Evolutionary conservation across 2,888 invertebrate genomes (phyloP), one percentile per base, ranked within the genome.

Genomic region (Magallana nippona): DNA sequence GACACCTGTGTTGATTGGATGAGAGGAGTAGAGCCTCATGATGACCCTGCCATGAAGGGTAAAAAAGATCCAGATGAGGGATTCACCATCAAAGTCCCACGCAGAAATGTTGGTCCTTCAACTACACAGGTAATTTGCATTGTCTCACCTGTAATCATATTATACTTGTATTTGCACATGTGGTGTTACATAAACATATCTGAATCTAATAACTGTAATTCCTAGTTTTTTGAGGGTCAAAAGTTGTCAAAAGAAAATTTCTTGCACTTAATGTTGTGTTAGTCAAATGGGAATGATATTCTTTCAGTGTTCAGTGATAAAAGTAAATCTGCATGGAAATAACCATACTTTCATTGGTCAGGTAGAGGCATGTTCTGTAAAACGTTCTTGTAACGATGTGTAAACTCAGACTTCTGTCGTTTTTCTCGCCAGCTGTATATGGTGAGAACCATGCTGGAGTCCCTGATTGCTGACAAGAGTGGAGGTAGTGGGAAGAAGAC

Each of bases 1-100:
- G 99, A 99, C 95, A 99, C 98, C 0, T 98, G 98, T 93, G 98
- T 98, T 1, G 99, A 99, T 95, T 98, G 98, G 98, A 96, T 97
- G 91, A 96, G 97, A 89, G 98, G 98, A 17, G 96, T 97, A 81
- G 98, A 98, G 93, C 98, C 98, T 1, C 96, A 96, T n/a, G 97
- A 98, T 90, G 98, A 99, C 95, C 98, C 98, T 0, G 97, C 97
- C 1, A 95, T 98, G 56, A 97, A 97, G 89, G 98, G 98, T 1
- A 98, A 98, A 95, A 98, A 98, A 94, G 98, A 98, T 94, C 97
- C 97, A 0, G 98, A 93, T 83, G 94, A 94, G 44, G 97, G 97
- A 80, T 98, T 97, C 95, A 97, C 97, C 88, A 97, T 99, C 92
- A 97, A 91, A 95, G 97, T 98, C 84, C 98, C 98, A 0, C 95